Base-by-base conservation (phyloP, 2,113 vertebrate species). In the Callipepla californica region DNA sequence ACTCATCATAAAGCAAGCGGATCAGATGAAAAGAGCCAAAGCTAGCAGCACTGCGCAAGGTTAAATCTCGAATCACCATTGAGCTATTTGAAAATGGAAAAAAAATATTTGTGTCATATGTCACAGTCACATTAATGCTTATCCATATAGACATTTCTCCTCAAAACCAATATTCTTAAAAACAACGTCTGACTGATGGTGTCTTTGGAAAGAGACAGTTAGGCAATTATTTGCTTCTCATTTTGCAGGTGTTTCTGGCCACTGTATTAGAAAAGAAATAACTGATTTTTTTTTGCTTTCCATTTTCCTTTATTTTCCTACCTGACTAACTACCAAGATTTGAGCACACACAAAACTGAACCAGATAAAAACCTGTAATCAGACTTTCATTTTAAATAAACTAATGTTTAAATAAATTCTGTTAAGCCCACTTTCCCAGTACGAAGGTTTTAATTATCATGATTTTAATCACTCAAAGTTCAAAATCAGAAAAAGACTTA, bases 1-100 rank as follows among this genome's bases (percentile, higher is more conserved):
- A 98, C 3, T 98, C 98, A 79, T 98, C 98, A 0, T 98, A 98
- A 86, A 98, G 97, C 78, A 98, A 97, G 95, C 98, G 98, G 95
- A 98, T 98, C 96, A 98, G 97, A 95, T 98, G 98, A 93, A 98
- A 98, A 94, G 98, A 98, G 90, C 98, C 98, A 96, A 98, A 98
- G 97, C 98, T 98, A 94, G 98, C 98, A 97, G 98, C 98, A 90
- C 98, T 98, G 94, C 98, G 98, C 7, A 98, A 97, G 94, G 98
- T 98, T 97, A 98, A 93, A 93, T 98, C 98, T 80, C 98, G 98
- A 95, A 98, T 98, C 96, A 98, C 98, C 98, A 98, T 98, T 59
- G 98, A 98, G 96, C 98, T 98, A 96, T 97, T 96, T 1, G 44
- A 94, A 96, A 95, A 97, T 59, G 81, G 66, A 95, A 95, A 94